These are phyloP conservation scores for Hyperoplus lanceolatus DNA, from an alignment of 2,797 vertebrate species.

Conservation along the genomic window DNA sequence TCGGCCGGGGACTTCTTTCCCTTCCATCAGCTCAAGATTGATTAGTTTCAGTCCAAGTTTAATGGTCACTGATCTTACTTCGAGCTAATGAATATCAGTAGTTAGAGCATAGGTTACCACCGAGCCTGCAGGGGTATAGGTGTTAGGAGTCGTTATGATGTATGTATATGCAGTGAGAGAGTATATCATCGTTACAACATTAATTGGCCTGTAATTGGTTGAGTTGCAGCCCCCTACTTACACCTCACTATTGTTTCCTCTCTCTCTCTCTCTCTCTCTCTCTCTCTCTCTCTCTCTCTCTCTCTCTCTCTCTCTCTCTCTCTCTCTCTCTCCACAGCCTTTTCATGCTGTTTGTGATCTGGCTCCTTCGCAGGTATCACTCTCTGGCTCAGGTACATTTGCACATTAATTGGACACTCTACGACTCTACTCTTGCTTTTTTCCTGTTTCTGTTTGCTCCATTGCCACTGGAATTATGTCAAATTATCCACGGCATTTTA, in stretches of 20 bases:
- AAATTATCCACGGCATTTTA: constrained; percentile 72
- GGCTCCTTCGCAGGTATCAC: constrained; percentile 90
- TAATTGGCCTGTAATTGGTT: constrained; percentile 5
- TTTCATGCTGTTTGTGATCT: constrained; percentile 91
- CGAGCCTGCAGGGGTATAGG: constrained; percentile 15
- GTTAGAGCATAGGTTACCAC: constrained; percentile 9
- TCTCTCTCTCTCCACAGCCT: constrained; percentile 77
- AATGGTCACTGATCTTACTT: constrained; percentile 4
- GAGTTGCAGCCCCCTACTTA: no score
- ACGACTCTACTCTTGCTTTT: constrained; percentile 14
- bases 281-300: constrained; percentile 57
- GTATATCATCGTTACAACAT: constrained; percentile 9
- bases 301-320: constrained; percentile 59
- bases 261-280: constrained; percentile 52
- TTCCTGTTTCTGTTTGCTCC: constrained; percentile 58
- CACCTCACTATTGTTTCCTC: constrained; percentile 5
- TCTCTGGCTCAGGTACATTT: constrained; percentile 89
- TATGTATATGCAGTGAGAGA: constrained; percentile 4
- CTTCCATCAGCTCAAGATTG: neutral
- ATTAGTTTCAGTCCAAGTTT: constrained; percentile 30
- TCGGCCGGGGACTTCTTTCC: neutral
- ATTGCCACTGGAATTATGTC: constrained; percentile 70
- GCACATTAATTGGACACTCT: constrained; percentile 5
- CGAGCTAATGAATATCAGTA: constrained; percentile 15
- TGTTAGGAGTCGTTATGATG: constrained; percentile 18